Conservation (phyloP, 2,888 invertebrate genomes). For the Mayetiola destructor region DNA sequence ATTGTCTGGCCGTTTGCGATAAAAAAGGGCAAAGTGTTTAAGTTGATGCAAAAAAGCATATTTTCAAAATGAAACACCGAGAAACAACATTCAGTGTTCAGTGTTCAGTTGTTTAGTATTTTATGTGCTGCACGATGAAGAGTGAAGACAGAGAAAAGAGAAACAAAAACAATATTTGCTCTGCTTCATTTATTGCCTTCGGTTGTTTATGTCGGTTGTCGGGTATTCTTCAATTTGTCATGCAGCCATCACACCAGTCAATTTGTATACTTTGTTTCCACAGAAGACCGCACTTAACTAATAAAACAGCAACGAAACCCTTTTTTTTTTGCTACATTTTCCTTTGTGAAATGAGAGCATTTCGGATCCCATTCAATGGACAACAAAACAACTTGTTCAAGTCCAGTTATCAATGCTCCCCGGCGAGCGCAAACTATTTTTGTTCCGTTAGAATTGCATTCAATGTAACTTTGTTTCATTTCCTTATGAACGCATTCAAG, state of each 20-base stretch:
- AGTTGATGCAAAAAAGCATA: background rate
- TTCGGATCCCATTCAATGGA: no score
- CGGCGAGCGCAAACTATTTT: no score
- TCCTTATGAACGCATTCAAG: no score
- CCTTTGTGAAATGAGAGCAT: constrained; percentile 11
- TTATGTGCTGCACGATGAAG: no score
- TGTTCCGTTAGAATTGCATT: no score
- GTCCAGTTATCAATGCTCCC: no score
- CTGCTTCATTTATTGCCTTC: background rate
- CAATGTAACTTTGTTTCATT: no score
- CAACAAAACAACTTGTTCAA: no score
- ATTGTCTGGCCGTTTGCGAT: background rate
- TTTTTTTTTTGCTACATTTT: constrained; percentile 4
- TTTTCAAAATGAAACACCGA: background rate
- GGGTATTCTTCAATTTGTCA: background rate
- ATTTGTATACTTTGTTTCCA: no score
- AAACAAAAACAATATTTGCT: constrained; percentile 7
- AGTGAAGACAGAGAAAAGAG: no score
- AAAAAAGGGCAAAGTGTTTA: background rate
- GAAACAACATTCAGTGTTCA: background rate
- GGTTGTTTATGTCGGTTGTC: background rate
- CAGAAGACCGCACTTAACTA: constrained; percentile 5
- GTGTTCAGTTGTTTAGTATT: no score
- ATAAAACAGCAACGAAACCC: background rate
- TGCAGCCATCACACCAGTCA: background rate